phyloP scores from a whole-genome alignment of 2,888 invertebrate genomes.

The Baronia brevicornis region DNA sequence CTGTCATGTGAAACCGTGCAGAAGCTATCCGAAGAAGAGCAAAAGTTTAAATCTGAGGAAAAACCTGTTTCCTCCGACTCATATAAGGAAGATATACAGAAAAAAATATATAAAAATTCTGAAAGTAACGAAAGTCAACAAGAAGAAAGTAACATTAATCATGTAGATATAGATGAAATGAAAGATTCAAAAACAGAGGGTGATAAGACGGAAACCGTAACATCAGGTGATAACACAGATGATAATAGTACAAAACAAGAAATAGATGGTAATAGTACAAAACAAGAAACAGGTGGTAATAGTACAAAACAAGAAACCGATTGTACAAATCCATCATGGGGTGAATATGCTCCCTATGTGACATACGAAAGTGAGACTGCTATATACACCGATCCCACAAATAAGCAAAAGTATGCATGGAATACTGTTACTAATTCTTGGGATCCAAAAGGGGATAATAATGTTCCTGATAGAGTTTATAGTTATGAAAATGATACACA shows the following conservation, averaged over 20 bases:
- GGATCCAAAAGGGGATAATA: conserved; percentile 38
- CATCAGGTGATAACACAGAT: too few species aligned
- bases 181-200: neutral
- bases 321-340: conserved; percentile 35
- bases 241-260: too few species aligned
- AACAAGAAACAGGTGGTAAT: too few species aligned
- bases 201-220: neutral
- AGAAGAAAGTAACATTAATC: conserved; percentile 1
- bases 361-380: conserved; percentile 82
- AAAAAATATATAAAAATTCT: conserved; percentile 4
- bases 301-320: too few species aligned
- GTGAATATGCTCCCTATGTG: conserved; percentile 75
- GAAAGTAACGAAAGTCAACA: conserved; percentile 1
- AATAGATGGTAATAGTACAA: too few species aligned
- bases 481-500: conserved; percentile 86
- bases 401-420: conserved; percentile 81
- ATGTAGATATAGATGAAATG: too few species aligned
- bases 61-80: conserved; percentile 12
- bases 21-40: conserved; percentile 56
- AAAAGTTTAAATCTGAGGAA: conserved; percentile 28
- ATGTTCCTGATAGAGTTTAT: conserved; percentile 66
- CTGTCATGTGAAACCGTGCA: conserved; percentile 62
- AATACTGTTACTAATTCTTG: conserved; percentile 67
- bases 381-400: conserved; percentile 83
- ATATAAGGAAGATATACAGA: conserved; percentile 1